Conservation (phyloP, 2,113 vertebrate species). For the Ondatra zibethicus region DNA sequence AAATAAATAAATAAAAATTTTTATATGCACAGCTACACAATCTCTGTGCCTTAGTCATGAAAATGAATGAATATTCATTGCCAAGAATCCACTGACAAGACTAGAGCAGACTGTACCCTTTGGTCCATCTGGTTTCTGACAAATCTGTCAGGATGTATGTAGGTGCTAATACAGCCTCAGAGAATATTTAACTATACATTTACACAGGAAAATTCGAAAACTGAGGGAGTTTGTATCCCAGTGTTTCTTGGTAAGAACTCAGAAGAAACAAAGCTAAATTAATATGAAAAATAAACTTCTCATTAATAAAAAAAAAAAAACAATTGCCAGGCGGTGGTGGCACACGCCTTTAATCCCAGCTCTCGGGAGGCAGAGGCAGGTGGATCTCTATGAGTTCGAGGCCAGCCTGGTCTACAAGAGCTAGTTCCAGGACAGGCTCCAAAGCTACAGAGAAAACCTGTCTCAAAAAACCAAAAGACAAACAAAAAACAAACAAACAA, state of each 20-base stretch:
- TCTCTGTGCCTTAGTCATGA: neutral
- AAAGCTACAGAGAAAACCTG: too few species aligned
- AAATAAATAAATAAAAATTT: neutral
- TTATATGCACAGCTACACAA: neutral
- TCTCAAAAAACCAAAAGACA: too few species aligned
- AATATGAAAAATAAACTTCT: conserved; percentile 39
- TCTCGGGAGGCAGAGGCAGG: too few species aligned
- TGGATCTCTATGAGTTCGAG: too few species aligned
- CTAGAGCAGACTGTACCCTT: neutral
- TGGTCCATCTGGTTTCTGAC: neutral
- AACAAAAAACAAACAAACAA: too few species aligned
- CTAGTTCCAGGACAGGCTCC: too few species aligned
- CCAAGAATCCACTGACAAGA: neutral
- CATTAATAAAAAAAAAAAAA: neutral
- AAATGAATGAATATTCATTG: conserved; percentile 44
- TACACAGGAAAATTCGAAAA: conserved; percentile 24
- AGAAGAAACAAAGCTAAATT: conserved; percentile 27
- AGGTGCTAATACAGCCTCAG: neutral
- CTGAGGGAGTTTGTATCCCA: neutral
- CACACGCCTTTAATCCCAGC: too few species aligned
- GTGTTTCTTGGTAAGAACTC: conserved; percentile 15
- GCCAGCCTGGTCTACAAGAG: too few species aligned
- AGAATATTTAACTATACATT: conserved; percentile 4
- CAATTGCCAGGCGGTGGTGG: too few species aligned
- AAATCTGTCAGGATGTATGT: neutral